Conservation (phyloP, 2,797 vertebrate species). For the Thripadectes ignobilis region DNA sequence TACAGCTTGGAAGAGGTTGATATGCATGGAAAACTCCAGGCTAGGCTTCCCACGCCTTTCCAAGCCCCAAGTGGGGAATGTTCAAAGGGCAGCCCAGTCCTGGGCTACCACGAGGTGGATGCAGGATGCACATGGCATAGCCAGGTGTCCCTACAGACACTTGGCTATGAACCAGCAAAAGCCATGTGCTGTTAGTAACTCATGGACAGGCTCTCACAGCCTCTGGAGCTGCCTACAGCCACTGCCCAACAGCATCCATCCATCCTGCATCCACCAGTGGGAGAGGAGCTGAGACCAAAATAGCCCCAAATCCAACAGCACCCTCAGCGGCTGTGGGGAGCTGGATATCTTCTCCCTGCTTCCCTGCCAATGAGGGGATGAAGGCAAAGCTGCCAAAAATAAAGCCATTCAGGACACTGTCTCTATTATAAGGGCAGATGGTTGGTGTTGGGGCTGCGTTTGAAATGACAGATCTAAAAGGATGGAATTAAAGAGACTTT, state of each 20-base stretch:
- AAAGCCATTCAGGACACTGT: neutral
- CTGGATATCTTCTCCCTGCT: neutral
- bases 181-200: neutral
- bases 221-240: neutral
- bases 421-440: conserved; percentile 9
- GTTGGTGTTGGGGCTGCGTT: neutral
- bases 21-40: neutral
- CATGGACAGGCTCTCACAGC: neutral
- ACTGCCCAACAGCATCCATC: accelerated
- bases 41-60: neutral
- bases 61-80: accelerated
- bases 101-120: accelerated
- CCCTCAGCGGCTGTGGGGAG: neutral
- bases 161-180: neutral
- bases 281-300: neutral
- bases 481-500: conserved; percentile 4
- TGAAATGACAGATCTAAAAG: conserved; percentile 11
- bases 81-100: neutral
- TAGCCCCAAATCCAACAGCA: neutral
- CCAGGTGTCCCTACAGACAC: neutral
- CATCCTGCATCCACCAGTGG: neutral
- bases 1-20: neutral
- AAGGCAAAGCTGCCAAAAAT: conserved; percentile 25
- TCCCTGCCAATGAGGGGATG: neutral
- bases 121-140: neutral